These are phyloP conservation scores for Strix uralensis DNA, from an alignment of 2,113 vertebrate genomes.

Conservation along the genomic window DNA sequence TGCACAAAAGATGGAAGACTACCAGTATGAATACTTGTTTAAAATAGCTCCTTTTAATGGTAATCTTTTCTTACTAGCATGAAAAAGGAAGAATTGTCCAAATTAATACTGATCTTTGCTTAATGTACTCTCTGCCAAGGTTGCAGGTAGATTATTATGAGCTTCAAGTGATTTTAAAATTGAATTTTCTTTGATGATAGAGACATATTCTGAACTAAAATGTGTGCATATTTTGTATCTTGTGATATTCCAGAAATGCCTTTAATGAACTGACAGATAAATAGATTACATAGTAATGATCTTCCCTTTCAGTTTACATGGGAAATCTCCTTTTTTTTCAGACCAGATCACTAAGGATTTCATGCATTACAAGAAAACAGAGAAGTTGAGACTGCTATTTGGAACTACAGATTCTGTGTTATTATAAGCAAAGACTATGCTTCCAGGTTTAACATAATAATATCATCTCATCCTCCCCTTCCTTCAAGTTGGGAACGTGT, in stretches of 20 bases:
- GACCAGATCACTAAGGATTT: background rate
- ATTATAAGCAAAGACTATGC: background rate
- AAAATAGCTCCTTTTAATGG: background rate
- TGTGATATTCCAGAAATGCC: background rate
- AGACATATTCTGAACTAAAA: background rate
- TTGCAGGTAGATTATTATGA: background rate
- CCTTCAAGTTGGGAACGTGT: background rate
- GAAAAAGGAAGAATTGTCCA: background rate
- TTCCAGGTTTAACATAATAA: background rate
- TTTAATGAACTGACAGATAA: background rate
- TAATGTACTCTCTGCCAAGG: background rate
- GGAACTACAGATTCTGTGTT: background rate
- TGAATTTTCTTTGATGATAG: background rate
- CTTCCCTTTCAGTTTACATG: background rate
- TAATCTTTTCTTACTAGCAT: background rate
- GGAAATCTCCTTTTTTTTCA: background rate
- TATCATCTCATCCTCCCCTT: background rate
- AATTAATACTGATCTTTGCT: background rate
- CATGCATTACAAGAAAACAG: background rate
- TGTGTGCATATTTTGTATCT: background rate
- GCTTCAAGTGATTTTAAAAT: background rate
- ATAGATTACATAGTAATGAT: background rate
- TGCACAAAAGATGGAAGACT: background rate
- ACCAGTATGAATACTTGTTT: background rate
- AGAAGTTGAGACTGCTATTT: background rate